Evolutionary conservation across 2,888 invertebrate genomes (phyloP), one percentile per base, ranked within the genome.

Genomic region (Phyllotreta cruciferae): DNA sequence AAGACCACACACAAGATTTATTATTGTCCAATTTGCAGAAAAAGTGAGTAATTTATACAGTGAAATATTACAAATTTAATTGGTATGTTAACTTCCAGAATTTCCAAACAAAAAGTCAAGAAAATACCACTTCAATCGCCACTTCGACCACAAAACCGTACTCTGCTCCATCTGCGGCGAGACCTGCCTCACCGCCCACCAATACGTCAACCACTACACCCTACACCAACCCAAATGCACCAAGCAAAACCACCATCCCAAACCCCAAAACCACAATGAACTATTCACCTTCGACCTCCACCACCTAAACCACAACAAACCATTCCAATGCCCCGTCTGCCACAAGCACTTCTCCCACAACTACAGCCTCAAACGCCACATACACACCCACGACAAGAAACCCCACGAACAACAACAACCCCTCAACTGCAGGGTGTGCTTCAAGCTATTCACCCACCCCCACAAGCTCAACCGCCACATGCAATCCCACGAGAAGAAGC

Each of bases 11-110:
- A 39, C 5, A 55, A 55, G 24, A 55, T 42, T 14, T 42, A 55
- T 11, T 11, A 41, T 14, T 56, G 56, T 45, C 45, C 45, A 10
- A 24, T 56, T 10, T 56, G 56, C 37, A 56, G 10, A 45, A 56
- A 45, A 56, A 44, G 56, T 56, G n/a, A 56, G 56, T 45, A 14
- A 6, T n/a, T 24, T 45, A 14, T 11, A 42, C 42, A 5, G 6
- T 4, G 6, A 8, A 11, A 45, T 11, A 45, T 45, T 10, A 11
- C 4, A 13, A 45, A 45, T 11, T 6, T 36, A 36, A 50, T 10
- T 50, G 1, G 10, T 3, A 36, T 14, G 39, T 38, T 55, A 14
- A 35, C 2, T 55, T 55, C 35, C 35, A 55, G 55, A 34, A 8
- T 55, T 55, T 37, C n/a, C 3, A 7, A n/a, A 44, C 13, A 44